Evolutionary conservation across 2,888 invertebrate species (phyloP).

Genomic region (Nemotelus pantherinus): DNA sequence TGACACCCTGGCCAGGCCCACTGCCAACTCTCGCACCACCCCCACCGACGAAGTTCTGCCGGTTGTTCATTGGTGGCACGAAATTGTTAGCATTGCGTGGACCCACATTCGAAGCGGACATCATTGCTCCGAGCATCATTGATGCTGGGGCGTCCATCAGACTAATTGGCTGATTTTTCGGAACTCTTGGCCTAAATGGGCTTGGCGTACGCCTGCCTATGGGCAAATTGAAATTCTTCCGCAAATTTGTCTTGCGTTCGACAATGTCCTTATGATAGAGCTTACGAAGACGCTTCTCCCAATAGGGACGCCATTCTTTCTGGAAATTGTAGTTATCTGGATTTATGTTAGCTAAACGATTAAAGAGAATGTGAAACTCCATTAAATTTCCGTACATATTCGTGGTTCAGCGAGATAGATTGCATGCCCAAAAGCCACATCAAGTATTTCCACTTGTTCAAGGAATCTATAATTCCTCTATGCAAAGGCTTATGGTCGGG

Average conservation of each 20-base stretch:
- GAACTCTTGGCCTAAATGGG: not conserved
- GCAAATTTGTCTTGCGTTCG: constrained; percentile 45
- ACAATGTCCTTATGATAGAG: constrained; percentile 45
- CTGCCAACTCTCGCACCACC: not conserved
- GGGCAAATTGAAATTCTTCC: constrained; percentile 45
- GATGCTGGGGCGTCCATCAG: not conserved
- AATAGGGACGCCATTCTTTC: constrained; percentile 47
- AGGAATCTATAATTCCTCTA: too few relatives aligned
- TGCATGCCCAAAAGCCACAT: too few relatives aligned
- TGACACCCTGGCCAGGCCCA: not conserved
- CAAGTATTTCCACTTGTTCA: too few relatives aligned
- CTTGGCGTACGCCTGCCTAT: constrained; percentile 39
- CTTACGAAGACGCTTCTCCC: constrained; percentile 43
- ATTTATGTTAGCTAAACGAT: constrained; percentile 46
- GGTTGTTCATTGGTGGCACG: too few relatives aligned
- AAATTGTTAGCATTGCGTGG: too few relatives aligned
- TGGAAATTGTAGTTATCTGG: constrained; percentile 46
- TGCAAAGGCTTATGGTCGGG: too few relatives aligned
- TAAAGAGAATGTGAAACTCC: not conserved
- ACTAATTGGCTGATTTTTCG: not conserved
- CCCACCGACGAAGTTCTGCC: not conserved
- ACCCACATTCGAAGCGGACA: not conserved
- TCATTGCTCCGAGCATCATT: not conserved
- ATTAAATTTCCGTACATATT: too few relatives aligned
- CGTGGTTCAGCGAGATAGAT: too few relatives aligned